Conservation (phyloP, 2,113 vertebrate species). For the Heterotis niloticus region DNA sequence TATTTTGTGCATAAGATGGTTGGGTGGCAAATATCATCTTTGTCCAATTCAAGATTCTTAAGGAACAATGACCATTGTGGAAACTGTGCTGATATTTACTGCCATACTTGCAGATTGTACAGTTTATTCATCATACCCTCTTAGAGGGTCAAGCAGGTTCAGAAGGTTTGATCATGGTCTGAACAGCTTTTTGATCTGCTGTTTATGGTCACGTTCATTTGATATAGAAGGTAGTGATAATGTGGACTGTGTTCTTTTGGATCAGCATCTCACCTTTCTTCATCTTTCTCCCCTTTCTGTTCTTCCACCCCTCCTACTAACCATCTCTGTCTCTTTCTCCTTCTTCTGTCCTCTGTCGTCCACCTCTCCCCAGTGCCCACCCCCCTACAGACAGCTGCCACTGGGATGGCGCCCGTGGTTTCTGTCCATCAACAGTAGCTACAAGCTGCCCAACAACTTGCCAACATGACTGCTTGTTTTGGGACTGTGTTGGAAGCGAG, state of each 20-base stretch:
- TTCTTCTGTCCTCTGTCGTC: background rate
- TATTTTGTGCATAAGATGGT: background rate
- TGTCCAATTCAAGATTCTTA: constrained; percentile 17
- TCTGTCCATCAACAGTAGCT: constrained; percentile 16
- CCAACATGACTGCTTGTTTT: too few species aligned
- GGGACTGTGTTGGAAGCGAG: background rate
- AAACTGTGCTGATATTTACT: background rate
- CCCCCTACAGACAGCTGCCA: background rate
- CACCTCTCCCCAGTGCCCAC: background rate
- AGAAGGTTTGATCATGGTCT: background rate
- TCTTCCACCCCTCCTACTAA: background rate
- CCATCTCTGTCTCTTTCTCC: background rate
- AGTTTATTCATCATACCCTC: background rate
- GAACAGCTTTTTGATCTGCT: background rate
- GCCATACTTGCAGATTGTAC: background rate
- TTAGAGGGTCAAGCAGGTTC: background rate
- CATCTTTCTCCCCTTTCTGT: background rate
- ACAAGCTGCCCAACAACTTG: background rate
- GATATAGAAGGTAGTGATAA: background rate
- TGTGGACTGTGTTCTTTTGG: background rate
- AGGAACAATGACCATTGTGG: background rate
- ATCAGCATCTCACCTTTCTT: constrained; percentile 3
- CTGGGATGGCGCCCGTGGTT: constrained; percentile 16
- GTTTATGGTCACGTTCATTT: background rate
- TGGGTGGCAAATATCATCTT: background rate